Percentiles rank a stretch among this genome's conserved stretches.
Evolutionary conservation across 2,113 vertebrate genomes (phyloP).

Genomic region (Sterrhoptilus dennistouni): DNA sequence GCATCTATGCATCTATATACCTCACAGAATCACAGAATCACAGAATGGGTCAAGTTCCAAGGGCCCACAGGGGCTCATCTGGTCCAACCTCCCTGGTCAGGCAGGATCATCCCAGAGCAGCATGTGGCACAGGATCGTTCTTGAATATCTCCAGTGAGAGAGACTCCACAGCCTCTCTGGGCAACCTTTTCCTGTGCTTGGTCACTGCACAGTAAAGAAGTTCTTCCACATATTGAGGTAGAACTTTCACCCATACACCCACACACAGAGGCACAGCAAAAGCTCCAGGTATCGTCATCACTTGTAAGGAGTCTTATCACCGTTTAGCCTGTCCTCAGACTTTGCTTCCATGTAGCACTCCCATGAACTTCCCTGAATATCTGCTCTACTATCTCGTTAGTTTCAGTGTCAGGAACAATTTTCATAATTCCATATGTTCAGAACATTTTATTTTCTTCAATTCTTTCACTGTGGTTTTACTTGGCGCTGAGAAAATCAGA

Average conservation of each 20-base stretch:
- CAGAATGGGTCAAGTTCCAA: background rate
- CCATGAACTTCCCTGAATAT: background rate
- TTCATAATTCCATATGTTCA: background rate
- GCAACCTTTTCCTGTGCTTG: rapidly evolving
- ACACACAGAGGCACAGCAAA: background rate
- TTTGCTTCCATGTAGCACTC: background rate
- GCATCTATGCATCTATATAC: background rate
- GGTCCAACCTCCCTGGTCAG: background rate
- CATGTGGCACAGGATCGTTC: background rate
- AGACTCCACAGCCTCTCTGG: background rate
- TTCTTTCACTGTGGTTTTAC: background rate
- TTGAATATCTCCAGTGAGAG: background rate
- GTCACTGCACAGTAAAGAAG: background rate
- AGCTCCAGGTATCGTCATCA: background rate
- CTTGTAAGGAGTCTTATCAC: background rate
- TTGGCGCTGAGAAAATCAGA: background rate
- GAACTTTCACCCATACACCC: background rate
- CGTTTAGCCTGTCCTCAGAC: background rate
- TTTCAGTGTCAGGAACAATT: background rate
- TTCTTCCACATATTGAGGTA: background rate
- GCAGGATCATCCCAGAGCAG: background rate
- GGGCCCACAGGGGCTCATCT: no score
- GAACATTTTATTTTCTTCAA: background rate
- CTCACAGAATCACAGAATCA: background rate
- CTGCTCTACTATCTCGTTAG: background rate